phyloP scores from a whole-genome alignment of 2,797 vertebrate species.

The Pangasius larnaudii region DNA sequence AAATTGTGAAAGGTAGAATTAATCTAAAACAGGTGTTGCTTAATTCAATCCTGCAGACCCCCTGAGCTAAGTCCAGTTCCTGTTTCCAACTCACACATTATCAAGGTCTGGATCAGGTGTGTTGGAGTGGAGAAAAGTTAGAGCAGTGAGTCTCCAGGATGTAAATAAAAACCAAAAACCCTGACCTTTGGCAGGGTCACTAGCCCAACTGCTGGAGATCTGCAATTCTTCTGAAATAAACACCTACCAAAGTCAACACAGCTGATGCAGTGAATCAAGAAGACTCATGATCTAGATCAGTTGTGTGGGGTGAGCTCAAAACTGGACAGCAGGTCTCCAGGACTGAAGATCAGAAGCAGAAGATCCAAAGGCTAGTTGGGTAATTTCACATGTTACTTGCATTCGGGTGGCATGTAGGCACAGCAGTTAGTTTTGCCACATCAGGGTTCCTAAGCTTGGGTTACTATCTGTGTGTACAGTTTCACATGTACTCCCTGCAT shows the following conservation, averaged over 20 bases:
- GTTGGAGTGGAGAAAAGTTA: not conserved
- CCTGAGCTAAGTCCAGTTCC: not conserved
- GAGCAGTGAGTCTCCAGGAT: not conserved
- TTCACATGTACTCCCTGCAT: not conserved
- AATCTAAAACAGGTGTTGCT: constrained; percentile 33
- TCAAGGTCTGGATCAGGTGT: not conserved
- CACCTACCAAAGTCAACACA: not conserved
- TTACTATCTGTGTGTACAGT: not conserved
- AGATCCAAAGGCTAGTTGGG: constrained; percentile 25
- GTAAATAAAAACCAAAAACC: not conserved
- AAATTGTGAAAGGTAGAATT: constrained; percentile 41
- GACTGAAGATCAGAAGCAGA: not conserved
- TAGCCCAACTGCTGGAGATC: not conserved
- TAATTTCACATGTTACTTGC: constrained; percentile 39
- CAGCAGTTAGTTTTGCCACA: not conserved
- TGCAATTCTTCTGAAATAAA: not conserved
- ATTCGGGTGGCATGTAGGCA: not conserved
- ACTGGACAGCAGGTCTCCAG: not conserved
- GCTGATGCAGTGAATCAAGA: not conserved
- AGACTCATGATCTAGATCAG: not conserved
- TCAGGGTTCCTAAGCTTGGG: not conserved
- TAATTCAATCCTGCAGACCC: not conserved
- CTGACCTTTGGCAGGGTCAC: not conserved
- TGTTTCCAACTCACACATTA: not conserved
- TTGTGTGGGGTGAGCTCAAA: not conserved